Conservation (phyloP, 2,797 vertebrate genomes). For the Pempheris klunzingeri region DNA sequence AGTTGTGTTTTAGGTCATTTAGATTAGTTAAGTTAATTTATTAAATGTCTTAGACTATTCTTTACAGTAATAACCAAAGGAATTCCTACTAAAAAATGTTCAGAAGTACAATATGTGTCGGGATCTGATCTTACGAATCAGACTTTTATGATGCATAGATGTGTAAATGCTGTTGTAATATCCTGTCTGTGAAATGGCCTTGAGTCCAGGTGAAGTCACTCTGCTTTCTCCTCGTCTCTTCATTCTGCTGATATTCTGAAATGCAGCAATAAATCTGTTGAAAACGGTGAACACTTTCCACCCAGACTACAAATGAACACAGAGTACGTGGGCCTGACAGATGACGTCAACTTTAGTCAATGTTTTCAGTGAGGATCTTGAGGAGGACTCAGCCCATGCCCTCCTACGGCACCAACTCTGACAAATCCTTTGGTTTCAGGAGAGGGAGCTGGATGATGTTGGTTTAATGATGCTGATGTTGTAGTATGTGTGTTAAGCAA, state of each 20-base stretch:
- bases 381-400: slow-evolving; percentile 2
- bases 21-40: too few species aligned
- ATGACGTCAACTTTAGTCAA: slow-evolving; percentile 28
- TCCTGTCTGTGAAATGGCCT: slow-evolving; percentile 30
- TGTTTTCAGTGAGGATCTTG: slow-evolving; percentile 21
- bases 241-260: slow-evolving; percentile 16
- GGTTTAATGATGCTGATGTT: slow-evolving; percentile 18
- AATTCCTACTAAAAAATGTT: too few species aligned
- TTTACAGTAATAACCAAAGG: background rate
- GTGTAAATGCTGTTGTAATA: background rate
- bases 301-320: slow-evolving; percentile 24
- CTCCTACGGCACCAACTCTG: background rate
- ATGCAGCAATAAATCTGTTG: slow-evolving; percentile 30
- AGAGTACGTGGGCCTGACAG: background rate
- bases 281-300: background rate
- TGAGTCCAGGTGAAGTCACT: slow-evolving; percentile 22
- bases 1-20: too few species aligned
- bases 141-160: background rate
- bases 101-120: background rate
- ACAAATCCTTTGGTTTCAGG: background rate
- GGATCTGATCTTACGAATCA: background rate
- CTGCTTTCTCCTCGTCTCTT: slow-evolving; percentile 18
- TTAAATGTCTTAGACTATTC: too few species aligned
- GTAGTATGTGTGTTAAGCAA: background rate
- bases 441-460: background rate